A percentile compares a stretch with the other conserved stretches of the same genome.
phyloP scores from a whole-genome alignment of 2,888 invertebrate genomes.

The Caenorhabditis zanzibari region DNA sequence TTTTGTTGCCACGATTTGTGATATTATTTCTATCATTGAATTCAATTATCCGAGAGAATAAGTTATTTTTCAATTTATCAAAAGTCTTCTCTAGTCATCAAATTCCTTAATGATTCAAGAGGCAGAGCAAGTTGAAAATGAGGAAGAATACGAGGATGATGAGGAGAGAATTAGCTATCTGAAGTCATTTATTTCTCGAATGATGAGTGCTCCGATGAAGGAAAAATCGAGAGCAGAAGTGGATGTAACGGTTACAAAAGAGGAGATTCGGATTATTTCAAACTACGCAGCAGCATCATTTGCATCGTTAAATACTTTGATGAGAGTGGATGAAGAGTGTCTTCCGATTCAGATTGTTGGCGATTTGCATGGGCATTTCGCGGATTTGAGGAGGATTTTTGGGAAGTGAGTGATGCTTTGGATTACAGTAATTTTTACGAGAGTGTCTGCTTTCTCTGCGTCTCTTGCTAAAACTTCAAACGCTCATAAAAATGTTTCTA shows the following conservation, averaged over 20 bases:
- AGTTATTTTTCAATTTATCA: background rate
- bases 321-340: slow-evolving; percentile 63
- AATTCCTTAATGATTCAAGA: slow-evolving; percentile 48
- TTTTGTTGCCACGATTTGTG: too few relatives aligned
- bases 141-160: slow-evolving; percentile 51
- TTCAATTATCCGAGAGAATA: background rate
- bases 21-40: too few relatives aligned
- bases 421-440: too few relatives aligned
- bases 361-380: slow-evolving; percentile 80
- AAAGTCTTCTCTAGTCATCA: background rate
- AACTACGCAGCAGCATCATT: slow-evolving; percentile 71
- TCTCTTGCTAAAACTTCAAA: too few relatives aligned
- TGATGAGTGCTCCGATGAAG: slow-evolving; percentile 55
- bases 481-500: too few relatives aligned
- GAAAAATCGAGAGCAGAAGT: slow-evolving; percentile 49
- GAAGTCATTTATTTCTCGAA: slow-evolving; percentile 32
- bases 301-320: slow-evolving; percentile 64
- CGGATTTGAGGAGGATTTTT: slow-evolving; percentile 75
- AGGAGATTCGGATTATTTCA: slow-evolving; percentile 71
- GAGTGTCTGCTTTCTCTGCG: slow-evolving; percentile 47
- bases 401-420: slow-evolving; percentile 62
- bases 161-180: slow-evolving; percentile 40
- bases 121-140: slow-evolving; percentile 36
- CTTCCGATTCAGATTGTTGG: slow-evolving; percentile 76
- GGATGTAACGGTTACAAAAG: slow-evolving; percentile 64